Evolutionary conservation across 2,113 vertebrate genomes (phyloP).

Genomic region (Aramus guarauna): DNA sequence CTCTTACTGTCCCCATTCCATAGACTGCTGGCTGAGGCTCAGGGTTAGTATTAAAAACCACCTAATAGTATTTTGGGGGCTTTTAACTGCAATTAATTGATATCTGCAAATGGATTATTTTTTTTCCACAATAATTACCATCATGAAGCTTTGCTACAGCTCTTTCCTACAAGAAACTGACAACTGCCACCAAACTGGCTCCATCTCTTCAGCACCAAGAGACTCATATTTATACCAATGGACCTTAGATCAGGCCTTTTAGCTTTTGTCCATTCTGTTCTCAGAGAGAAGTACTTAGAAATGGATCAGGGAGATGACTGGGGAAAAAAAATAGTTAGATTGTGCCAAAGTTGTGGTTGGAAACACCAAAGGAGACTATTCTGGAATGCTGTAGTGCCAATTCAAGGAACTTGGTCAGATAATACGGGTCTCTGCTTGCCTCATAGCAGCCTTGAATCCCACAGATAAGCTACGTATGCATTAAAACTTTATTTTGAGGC

Average conservation of each 20-base stretch:
- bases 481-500: constrained; percentile 9
- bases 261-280: not conserved
- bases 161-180: not conserved
- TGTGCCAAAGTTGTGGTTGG: not conserved
- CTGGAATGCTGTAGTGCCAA: not conserved
- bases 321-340: not conserved
- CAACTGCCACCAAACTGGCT: not conserved
- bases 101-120: not conserved
- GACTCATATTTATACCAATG: not conserved
- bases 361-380: not conserved
- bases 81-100: not conserved
- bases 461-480: not conserved
- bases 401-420: not conserved
- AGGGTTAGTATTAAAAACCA: not conserved
- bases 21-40: not conserved
- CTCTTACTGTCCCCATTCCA: not conserved
- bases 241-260: not conserved
- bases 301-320: not conserved
- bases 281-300: not conserved
- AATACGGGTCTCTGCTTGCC: not conserved
- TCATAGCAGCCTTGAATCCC: not conserved
- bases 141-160: not conserved
- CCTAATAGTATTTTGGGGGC: rapidly evolving
- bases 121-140: not conserved
- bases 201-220: not conserved